Conservation (phyloP, 2,888 invertebrate species). For the Alviniconcha strummeri region DNA sequence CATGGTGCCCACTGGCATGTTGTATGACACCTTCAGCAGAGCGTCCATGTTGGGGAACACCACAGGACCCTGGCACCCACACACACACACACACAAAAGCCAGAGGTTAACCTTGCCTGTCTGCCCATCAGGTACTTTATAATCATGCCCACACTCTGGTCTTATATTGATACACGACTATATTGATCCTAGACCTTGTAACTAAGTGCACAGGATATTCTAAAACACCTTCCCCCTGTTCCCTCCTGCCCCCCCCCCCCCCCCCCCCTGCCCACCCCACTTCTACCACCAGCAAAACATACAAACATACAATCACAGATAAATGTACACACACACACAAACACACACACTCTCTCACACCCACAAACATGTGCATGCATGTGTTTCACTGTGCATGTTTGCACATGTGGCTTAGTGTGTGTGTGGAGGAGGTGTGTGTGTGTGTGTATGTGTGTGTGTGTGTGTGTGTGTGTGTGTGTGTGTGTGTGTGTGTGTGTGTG, state of each 20-base stretch:
- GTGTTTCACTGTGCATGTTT: background rate
- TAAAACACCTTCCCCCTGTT: background rate
- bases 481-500: background rate
- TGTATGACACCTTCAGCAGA: constrained; percentile 53
- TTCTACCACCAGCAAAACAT: background rate
- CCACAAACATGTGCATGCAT: background rate
- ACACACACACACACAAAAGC: too few relatives aligned
- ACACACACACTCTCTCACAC: background rate
- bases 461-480: background rate
- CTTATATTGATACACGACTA: background rate
- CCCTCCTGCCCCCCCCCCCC: background rate
- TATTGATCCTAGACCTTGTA: background rate
- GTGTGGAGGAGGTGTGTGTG: background rate
- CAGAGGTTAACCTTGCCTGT: too few relatives aligned
- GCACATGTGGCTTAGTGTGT: background rate
- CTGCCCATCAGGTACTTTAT: background rate
- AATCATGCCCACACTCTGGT: background rate
- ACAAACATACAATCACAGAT: background rate
- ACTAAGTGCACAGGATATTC: background rate
- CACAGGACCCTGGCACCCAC: constrained; percentile 51
- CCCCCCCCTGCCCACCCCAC: background rate
- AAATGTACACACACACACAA: background rate
- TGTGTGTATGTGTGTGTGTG: background rate
- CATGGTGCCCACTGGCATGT: constrained; percentile 59
- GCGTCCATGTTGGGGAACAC: constrained; percentile 55